Evolutionary conservation across 2,888 invertebrate genomes (phyloP), one percentile per base, ranked within the genome.

Genomic region (Stegana nigrithorax): DNA sequence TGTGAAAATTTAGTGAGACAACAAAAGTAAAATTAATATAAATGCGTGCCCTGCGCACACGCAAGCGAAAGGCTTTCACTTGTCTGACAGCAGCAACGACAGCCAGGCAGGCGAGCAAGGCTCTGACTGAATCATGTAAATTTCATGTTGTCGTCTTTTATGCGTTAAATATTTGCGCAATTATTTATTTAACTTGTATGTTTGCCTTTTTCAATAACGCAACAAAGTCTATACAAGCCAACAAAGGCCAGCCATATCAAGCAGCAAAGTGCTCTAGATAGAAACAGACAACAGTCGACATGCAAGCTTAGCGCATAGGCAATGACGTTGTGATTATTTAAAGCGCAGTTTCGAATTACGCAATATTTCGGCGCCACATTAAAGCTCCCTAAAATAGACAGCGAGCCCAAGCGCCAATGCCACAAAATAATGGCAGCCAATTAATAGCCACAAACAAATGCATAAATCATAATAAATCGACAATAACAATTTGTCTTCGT

Each of bases 31-130:
- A 55, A 55, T 32, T 32, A 55, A 36, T 32, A 36, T 8, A 12
- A 25, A 55, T 14, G 17, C 32, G 29, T 17, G 4, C 32, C 12
- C n/a, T 5, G 5, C 32, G n/a, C 2, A 32, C 10, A 32, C 32
- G 2, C 6, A 39, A 39, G 39, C 25, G 45, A 64, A 62, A 62
- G 66, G 39, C 50, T 59, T 51, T 61, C 44, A 42, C 45, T 42
- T 21, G 36, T 36, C 14, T 36, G n/a, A n/a, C n/a, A n/a, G 36
- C 39, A 63, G 55, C 65, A 56, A 47, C 10, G 36, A 10, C 10
- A 39, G n/a, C 14, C 39, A 36, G 36, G 10, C 10, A 39, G n/a
- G 39, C 39, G 39, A 4, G 17, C 17, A 39, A 39, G 17, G 39
- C 39, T n/a, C n/a, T n/a, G n/a, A n/a, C n/a, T n/a, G n/a, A n/a